Percentiles rank a stretch among this genome's conserved stretches.
Conservation (phyloP, 2,888 invertebrate species). For the Parthenolecanium corni region DNA sequence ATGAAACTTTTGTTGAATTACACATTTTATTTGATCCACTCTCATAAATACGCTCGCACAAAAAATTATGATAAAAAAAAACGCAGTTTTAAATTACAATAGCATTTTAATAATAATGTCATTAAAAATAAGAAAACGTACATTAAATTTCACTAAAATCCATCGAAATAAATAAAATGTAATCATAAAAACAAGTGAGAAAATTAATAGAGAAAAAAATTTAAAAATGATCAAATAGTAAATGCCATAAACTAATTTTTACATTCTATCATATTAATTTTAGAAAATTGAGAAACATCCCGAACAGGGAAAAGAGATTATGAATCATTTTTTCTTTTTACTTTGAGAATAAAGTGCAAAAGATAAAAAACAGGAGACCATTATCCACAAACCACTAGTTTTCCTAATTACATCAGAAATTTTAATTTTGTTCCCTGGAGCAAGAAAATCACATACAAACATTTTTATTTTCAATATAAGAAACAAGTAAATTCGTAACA, state of each 20-base stretch:
- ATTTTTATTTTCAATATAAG: background rate
- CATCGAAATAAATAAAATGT: constrained; percentile 13
- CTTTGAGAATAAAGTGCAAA: background rate
- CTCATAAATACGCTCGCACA: too few relatives aligned
- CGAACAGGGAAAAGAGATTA: too few relatives aligned
- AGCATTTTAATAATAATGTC: constrained; percentile 13
- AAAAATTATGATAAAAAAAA: too few relatives aligned
- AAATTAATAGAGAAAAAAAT: background rate
- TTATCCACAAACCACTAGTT: background rate
- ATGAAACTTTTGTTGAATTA: too few relatives aligned
- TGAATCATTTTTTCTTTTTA: too few relatives aligned
- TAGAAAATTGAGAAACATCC: background rate
- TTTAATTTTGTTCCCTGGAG: background rate
- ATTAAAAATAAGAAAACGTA: constrained; percentile 10
- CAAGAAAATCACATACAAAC: background rate
- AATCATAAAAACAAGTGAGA: constrained; percentile 20
- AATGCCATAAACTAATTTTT: constrained; percentile 16
- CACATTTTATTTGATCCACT: too few relatives aligned
- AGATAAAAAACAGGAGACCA: background rate
- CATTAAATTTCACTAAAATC: constrained; percentile 15
- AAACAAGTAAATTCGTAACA: background rate
- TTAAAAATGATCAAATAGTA: constrained; percentile 8
- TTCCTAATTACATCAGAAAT: background rate
- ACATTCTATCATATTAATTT: background rate
- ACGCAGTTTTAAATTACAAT: too few relatives aligned